Conservation (phyloP, 1,140 invertebrate genomes). For the Papilio machaon region DNA sequence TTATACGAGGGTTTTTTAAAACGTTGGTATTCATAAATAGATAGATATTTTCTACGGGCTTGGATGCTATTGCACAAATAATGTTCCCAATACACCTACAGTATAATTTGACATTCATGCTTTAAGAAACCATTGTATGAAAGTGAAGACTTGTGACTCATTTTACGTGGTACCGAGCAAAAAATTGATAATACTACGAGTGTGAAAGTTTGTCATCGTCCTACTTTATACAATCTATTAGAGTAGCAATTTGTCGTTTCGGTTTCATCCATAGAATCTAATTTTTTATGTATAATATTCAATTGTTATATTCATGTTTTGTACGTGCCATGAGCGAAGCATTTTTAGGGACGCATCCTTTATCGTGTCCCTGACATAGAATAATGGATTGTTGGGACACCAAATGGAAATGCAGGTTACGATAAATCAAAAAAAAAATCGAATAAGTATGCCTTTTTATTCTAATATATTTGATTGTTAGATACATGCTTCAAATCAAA, state of each 20-base stretch:
- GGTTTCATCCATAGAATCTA: not conserved
- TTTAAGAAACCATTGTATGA: too few relatives aligned
- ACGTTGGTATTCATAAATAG: too few relatives aligned
- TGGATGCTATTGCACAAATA: too few relatives aligned
- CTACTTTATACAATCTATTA: not conserved
- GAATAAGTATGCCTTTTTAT: slow-evolving; percentile 67
- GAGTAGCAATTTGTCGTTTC: not conserved
- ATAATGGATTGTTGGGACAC: slow-evolving; percentile 75
- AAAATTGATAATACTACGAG: not conserved
- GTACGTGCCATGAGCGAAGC: slow-evolving; percentile 47
- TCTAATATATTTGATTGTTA: slow-evolving; percentile 66
- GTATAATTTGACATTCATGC: too few relatives aligned
- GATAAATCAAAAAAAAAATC: slow-evolving; percentile 81
- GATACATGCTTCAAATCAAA: slow-evolving; percentile 4
- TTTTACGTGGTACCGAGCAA: not conserved
- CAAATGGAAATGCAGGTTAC: slow-evolving; percentile 80
- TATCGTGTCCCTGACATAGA: slow-evolving; percentile 76
- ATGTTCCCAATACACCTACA: too few relatives aligned
- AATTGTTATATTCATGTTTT: slow-evolving; percentile 54
- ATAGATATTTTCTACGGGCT: too few relatives aligned
- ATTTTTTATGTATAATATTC: slow-evolving; percentile 33
- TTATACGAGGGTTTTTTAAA: too few relatives aligned
- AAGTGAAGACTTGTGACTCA: too few relatives aligned
- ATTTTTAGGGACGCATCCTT: slow-evolving; percentile 73
- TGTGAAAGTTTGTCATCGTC: not conserved